Conservation (phyloP, 2,888 invertebrate genomes). For the Sinohyriopsis cumingii region DNA sequence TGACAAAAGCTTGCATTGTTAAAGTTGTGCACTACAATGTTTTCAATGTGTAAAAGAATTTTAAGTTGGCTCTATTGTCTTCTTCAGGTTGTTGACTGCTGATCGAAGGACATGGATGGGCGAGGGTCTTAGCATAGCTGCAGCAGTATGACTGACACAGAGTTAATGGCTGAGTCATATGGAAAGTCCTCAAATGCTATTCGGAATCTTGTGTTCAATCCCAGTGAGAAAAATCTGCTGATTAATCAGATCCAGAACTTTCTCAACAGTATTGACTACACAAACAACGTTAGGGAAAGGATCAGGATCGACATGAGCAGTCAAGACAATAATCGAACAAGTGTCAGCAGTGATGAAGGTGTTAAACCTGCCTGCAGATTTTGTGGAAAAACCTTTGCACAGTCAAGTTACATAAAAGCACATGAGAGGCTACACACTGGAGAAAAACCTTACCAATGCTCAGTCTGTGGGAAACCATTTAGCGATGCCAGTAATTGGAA, state of each 20-base stretch:
- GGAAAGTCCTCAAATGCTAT: slow-evolving; percentile 29
- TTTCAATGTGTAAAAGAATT: no score
- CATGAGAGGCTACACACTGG: slow-evolving; percentile 64
- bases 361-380: slow-evolving; percentile 58
- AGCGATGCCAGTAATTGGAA: slow-evolving; percentile 67
- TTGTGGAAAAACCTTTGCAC: slow-evolving; percentile 64
- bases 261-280: slow-evolving; percentile 35
- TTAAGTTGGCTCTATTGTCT: no score
- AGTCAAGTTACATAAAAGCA: slow-evolving; percentile 64
- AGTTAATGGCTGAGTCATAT: slow-evolving; percentile 57
- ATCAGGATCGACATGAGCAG: slow-evolving; percentile 13
- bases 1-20: no score
- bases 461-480: slow-evolving; percentile 63
- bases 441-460: slow-evolving; percentile 65
- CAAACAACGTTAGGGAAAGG: slow-evolving; percentile 8
- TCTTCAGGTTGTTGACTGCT: no score
- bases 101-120: no score
- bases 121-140: neutral
- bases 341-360: slow-evolving; percentile 24
- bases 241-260: slow-evolving; percentile 36
- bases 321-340: slow-evolving; percentile 10
- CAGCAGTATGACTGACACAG: slow-evolving; percentile 50
- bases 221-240: slow-evolving; percentile 26
- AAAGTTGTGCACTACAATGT: no score
- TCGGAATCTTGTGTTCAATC: slow-evolving; percentile 23